Evolutionary conservation across 2,113 vertebrate species (phyloP).

Genomic region (Hyperoodon ampullatus): DNA sequence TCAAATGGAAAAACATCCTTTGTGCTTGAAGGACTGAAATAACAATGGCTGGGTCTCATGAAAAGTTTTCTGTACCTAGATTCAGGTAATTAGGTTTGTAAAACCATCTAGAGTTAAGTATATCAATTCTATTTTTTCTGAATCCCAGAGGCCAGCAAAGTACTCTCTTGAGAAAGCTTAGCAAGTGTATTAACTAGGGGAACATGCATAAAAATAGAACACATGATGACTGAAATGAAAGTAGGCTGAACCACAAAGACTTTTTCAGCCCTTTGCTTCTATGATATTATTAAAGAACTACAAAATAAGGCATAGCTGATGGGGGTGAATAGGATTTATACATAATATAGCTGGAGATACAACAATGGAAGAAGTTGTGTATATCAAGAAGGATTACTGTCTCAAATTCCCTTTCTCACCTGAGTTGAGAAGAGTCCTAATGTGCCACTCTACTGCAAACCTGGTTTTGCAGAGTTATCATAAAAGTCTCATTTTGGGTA

Average conservation of each 20-base stretch:
- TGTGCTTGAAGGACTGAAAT: background rate
- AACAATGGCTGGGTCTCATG: background rate
- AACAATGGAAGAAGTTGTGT: background rate
- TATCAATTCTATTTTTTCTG: background rate
- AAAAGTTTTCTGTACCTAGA: background rate
- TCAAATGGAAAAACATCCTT: background rate
- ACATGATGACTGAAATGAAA: background rate
- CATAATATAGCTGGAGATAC: background rate
- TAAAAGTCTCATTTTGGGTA: background rate
- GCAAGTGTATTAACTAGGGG: background rate
- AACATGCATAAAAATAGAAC: background rate
- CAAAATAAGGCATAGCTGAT: background rate
- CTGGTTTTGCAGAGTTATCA: background rate
- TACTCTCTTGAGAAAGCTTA: background rate
- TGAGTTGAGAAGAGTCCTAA: background rate
- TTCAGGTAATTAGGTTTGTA: conserved; percentile 13
- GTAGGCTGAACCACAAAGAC: background rate
- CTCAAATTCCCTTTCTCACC: background rate
- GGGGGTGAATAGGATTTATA: background rate
- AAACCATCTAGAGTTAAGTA: background rate
- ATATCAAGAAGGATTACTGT: background rate
- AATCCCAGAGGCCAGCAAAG: background rate
- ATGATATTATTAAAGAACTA: background rate
- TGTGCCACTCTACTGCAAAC: background rate
- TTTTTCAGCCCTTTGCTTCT: background rate